Base-by-base conservation (phyloP, 2,113 vertebrate genomes). In the Nothoprocta pentlandii region DNA sequence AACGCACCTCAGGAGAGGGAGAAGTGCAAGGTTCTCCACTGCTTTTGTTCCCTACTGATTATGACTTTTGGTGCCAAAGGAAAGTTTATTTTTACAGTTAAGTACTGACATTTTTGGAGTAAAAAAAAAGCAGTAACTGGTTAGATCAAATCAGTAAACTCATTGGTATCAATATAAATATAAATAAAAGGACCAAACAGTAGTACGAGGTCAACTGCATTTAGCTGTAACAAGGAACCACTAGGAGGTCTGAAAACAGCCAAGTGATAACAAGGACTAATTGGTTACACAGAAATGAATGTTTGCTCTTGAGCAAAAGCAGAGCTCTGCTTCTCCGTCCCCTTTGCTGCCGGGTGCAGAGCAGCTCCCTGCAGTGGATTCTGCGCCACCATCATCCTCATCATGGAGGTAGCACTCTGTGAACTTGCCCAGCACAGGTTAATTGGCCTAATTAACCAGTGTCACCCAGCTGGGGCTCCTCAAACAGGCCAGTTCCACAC, bases 391-490 rank as follows among this genome's bases (percentile, higher is more conserved):
- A 1, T 32, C 28, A 9, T 44, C 36, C 82, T 28, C 53, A 23
- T 78, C 63, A 14, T 2, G 5, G 39, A 44, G 44, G 66, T 6
- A 7, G 4, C 0, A 0, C 44, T 30, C 71, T 17, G 22, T 17
- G 49, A 62, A 81, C 76, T 44, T 0, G 3, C 44, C 51, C n/a
- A 25, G 42, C 11, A 15, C 75, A 44, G 79, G 88, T 19, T 41
- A 51, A 80, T 13, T 23, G 44, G 73, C 53, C 46, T 62, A 58
- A 34, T 12, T 28, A 47, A 56, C 32, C 59, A 42, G 26, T 6
- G 71, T 26, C 67, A 44, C 62, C 61, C 96, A 93, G 93, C 89
- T 92, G 92, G 90, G 46, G 69, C 47, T 91, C 71, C 32, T 92
- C 93, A 81, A 62, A 84, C 70, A 68, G 69, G 87, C 79, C 81